A percentile compares a stretch with the other conserved stretches of the same genome.
Evolutionary conservation across 2,113 vertebrate species (phyloP).

Genomic region (Gopherus evgoodei): DNA sequence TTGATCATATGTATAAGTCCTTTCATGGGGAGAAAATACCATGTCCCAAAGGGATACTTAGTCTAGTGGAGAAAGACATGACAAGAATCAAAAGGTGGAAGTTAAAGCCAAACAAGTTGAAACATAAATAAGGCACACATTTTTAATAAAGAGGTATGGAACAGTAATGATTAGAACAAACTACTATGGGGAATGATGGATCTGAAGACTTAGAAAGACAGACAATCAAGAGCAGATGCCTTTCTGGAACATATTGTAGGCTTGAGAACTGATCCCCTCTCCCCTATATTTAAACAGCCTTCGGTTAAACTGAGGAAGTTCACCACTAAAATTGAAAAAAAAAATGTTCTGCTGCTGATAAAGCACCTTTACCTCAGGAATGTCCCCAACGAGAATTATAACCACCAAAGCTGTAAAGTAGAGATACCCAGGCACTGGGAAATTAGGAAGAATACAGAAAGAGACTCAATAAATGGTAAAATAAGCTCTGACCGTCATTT

Average conservation of each 20-base stretch:
- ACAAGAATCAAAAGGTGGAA: neutral
- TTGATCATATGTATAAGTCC: neutral
- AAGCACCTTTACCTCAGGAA: too few species aligned
- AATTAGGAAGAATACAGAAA: too few species aligned
- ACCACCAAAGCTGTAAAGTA: too few species aligned
- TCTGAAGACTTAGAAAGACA: neutral
- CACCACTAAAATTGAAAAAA: too few species aligned
- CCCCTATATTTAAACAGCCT: too few species aligned
- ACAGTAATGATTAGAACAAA: neutral
- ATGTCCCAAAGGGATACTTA: neutral
- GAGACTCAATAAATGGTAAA: too few species aligned
- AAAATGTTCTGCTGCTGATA: too few species aligned
- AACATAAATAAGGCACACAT: neutral
- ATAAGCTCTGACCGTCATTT: too few species aligned
- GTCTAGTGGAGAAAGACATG: neutral
- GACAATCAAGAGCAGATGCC: neutral
- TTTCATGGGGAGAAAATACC: neutral
- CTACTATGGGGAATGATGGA: neutral
- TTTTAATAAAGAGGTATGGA: slow-evolving; percentile 19
- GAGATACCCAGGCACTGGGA: too few species aligned
- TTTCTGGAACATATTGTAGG: neutral
- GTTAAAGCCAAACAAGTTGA: neutral
- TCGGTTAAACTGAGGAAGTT: too few species aligned
- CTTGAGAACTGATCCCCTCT: too few species aligned
- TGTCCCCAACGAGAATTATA: too few species aligned